These are phyloP conservation scores for Drosophila murphyi DNA, from an alignment of 1,140 invertebrate species.

Conservation along the genomic window DNA sequence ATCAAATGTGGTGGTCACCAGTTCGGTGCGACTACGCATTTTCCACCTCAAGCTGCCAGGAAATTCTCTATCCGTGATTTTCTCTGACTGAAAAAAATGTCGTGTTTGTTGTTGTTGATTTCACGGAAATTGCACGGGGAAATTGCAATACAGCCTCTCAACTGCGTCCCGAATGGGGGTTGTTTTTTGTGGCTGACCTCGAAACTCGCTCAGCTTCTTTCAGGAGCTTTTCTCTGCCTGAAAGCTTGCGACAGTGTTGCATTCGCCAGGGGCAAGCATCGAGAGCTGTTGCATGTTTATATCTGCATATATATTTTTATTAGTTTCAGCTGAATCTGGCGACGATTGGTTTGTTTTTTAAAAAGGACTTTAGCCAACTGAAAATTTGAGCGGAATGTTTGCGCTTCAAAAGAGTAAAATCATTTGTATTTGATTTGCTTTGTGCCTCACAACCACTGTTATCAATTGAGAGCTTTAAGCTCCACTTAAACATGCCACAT, in stretches of 20 bases:
- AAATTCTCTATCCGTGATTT: constrained; percentile 20
- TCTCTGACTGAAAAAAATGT: constrained; percentile 55
- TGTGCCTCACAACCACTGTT: no score
- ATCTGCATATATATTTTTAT: constrained; percentile 31
- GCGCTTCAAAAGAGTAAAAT: no score
- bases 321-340: neutral
- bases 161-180: constrained; percentile 44
- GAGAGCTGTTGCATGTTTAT: neutral
- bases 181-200: constrained; percentile 20
- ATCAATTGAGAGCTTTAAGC: no score
- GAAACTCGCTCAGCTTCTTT: constrained; percentile 22
- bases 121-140: constrained; percentile 36
- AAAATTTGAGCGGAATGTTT: no score
- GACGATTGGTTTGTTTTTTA: no score
- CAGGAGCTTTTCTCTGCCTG: constrained; percentile 26
- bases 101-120: constrained; percentile 49
- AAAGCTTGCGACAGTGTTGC: constrained; percentile 50
- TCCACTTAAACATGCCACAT: no score
- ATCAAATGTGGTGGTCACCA: constrained; percentile 83
- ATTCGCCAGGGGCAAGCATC: constrained; percentile 23
- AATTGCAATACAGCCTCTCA: constrained; percentile 45
- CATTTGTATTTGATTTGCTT: neutral
- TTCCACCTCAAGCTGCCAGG: constrained; percentile 27
- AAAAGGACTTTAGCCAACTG: no score
- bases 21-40: constrained; percentile 83